Evolutionary conservation across 2,113 vertebrate species (phyloP), one percentile per base, ranked within the genome.

Genomic region (Antennarius striatus): DNA sequence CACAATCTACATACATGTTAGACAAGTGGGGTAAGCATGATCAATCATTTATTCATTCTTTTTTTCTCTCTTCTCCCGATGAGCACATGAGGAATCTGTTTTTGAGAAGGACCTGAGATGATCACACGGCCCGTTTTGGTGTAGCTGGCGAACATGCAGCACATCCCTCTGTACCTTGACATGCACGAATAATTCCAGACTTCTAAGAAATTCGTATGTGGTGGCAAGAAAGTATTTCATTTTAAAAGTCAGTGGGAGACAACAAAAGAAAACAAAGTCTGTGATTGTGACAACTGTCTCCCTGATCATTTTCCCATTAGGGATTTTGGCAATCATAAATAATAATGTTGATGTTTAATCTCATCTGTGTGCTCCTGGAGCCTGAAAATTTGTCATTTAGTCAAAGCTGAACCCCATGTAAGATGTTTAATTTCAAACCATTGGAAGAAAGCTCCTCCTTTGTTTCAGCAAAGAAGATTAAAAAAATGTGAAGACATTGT

Each of bases 1-100:
- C 84, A 90, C 88, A 80, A 53, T 73, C 70, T 82, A 85, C 84
- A 89, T 79, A 75, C 74, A 67, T 80, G 77, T 77, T 80, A 77
- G 77, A 73, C 73, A 77, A 82, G 49, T 14, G 29, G 45, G 80
- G 88, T 82, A 78, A 79, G 53, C 0, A 56, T 81, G 68, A 89
- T 90, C 80, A 68, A 88, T 90, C 66, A 79, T 73, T 86, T 56
- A 77, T 73, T 78, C n/a, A 1, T 45, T 84, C 80, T 83, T 82
- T 84, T 82, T 86, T 86, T 79, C 61, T 82, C 67, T 77, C 64
- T 6, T 36, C 55, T 68, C 67, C 90, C 90, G 90, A 88, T 86
- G 86, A 83, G 0, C 87, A 64, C 86, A 1, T 36, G 86, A 72
- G 86, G 86, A 12, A 0, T 0, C 2, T 2, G 1, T 10, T 40